These are phyloP conservation scores for Chironomus riparius DNA, from an alignment of 2,888 invertebrate genomes.

Conservation along the genomic window DNA sequence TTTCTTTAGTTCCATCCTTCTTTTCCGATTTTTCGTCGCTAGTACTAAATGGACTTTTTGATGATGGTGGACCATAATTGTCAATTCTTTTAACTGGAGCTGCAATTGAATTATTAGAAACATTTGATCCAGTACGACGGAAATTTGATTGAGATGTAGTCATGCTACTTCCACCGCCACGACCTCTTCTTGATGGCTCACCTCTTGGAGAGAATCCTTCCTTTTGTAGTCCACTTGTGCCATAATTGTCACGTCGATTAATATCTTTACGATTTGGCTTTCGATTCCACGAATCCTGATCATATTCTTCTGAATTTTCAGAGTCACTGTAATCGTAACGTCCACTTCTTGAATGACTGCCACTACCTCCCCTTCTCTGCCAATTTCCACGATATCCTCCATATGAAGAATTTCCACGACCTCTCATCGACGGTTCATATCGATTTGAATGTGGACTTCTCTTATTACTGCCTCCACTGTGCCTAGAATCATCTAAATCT, in stretches of 20 bases:
- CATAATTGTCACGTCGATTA: not conserved
- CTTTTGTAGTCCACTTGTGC: constrained; percentile 34
- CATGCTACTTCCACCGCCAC: constrained; percentile 48
- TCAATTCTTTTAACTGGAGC: constrained; percentile 54
- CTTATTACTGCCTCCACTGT: not conserved
- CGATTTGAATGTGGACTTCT: constrained; percentile 3
- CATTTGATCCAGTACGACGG: constrained; percentile 36
- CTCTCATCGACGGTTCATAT: constrained; percentile 33
- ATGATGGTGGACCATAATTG: constrained; percentile 71
- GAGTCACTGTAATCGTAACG: constrained; percentile 47
- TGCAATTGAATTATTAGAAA: constrained; percentile 40
- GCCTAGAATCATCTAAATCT: constrained; percentile 1
- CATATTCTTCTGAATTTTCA: constrained; percentile 65
- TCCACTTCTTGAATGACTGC: constrained; percentile 44
- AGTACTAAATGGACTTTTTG: constrained; percentile 62
- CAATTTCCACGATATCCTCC: constrained; percentile 45
- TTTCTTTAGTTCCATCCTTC: constrained; percentile 35
- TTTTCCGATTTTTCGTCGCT: constrained; percentile 42
- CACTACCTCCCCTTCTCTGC: constrained; percentile 42
- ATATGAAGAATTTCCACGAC: constrained; percentile 46
- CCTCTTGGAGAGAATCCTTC: constrained; percentile 80
- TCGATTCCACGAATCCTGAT: constrained; percentile 38
- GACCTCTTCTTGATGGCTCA: constrained; percentile 78
- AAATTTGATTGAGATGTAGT: constrained; percentile 35
- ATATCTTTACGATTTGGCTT: not conserved